These are phyloP conservation scores for Parauchenoglanis ngamensis DNA, from an alignment of 2,797 vertebrate genomes.

Conservation along the genomic window DNA sequence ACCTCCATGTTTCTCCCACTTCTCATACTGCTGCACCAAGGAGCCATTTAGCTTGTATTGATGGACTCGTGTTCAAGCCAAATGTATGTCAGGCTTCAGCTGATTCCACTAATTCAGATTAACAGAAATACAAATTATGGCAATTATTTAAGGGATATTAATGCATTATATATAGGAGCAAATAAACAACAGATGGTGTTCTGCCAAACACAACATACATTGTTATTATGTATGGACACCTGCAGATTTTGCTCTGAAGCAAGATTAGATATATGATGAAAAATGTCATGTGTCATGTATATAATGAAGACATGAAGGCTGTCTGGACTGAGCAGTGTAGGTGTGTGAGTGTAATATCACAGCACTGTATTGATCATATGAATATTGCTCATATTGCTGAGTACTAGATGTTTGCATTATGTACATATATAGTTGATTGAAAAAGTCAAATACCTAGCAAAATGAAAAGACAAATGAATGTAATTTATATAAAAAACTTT, in stretches of 20 bases:
- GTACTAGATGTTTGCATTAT: not conserved
- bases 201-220: not conserved
- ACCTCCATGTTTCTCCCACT: conserved; percentile 4
- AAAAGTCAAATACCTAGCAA: not conserved
- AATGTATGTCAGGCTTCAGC: conserved; percentile 22
- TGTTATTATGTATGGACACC: not conserved
- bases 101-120: conserved; percentile 6
- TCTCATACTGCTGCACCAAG: conserved; percentile 34
- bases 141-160: not conserved
- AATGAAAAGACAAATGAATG: not conserved
- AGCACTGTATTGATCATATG: not conserved
- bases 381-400: not conserved
- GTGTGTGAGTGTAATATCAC: not conserved
- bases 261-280: conserved; percentile 4
- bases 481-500: not conserved
- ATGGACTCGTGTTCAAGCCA: not conserved
- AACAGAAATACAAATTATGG: conserved; percentile 3
- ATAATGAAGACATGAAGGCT: not conserved
- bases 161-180: conserved; percentile 1
- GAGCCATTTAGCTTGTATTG: conserved; percentile 29
- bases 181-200: not conserved
- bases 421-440: not conserved
- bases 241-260: not conserved
- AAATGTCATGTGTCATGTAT: not conserved
- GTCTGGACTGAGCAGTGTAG: not conserved